phyloP scores from a whole-genome alignment of 1,140 invertebrate species.

The Polypedilum vanderplanki region DNA sequence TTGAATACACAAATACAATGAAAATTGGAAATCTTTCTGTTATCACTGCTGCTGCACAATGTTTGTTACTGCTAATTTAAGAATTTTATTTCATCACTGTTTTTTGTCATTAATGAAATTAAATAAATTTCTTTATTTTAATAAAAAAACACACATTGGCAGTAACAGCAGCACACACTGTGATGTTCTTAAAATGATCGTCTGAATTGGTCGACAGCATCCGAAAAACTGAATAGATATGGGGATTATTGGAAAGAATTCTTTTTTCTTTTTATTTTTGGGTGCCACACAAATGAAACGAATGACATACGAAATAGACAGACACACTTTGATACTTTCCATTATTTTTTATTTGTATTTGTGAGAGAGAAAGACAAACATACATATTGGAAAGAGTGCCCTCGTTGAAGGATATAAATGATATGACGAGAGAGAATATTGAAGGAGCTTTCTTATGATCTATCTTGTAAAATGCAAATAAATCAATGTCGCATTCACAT shows the following conservation, averaged over 20 bases:
- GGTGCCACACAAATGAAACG: background rate
- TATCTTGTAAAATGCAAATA: slow-evolving; percentile 15
- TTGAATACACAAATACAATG: too few species aligned
- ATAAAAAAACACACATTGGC: background rate
- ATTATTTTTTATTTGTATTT: background rate
- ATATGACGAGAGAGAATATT: too few species aligned
- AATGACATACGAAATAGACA: background rate
- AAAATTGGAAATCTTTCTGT: too few species aligned
- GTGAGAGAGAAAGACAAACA: background rate
- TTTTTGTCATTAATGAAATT: too few species aligned
- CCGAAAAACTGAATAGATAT: slow-evolving; percentile 14
- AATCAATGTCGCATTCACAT: slow-evolving; percentile 13
- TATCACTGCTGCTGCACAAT: too few species aligned
- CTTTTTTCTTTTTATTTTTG: slow-evolving; percentile 1
- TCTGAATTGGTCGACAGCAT: slow-evolving; percentile 21
- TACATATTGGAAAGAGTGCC: background rate
- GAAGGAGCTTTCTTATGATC: background rate
- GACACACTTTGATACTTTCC: background rate
- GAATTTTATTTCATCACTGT: too few species aligned
- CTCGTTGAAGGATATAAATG: too few species aligned
- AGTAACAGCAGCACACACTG: too few species aligned
- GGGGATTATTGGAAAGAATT: background rate
- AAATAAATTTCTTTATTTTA: too few species aligned
- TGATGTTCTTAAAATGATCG: background rate
- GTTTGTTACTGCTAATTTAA: too few species aligned